Conservation (phyloP, 2,888 invertebrate genomes). For the Timema cristinae region DNA sequence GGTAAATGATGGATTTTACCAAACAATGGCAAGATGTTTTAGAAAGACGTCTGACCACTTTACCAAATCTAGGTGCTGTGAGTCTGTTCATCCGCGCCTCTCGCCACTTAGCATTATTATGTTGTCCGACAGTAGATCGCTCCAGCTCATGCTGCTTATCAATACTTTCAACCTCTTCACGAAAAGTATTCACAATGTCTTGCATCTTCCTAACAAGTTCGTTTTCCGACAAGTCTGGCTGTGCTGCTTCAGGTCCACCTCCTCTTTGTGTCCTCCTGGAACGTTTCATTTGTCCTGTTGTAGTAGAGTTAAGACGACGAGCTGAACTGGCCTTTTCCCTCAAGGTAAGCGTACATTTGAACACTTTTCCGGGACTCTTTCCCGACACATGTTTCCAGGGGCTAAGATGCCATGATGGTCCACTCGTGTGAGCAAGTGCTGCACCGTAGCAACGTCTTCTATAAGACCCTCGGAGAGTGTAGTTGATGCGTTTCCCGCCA, state of each 20-base stretch:
- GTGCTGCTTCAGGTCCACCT: constrained; percentile 19
- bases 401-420: constrained; percentile 1
- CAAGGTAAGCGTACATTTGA: background rate
- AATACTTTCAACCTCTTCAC: background rate
- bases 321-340: background rate
- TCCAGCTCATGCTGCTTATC: constrained; percentile 8
- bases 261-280: background rate
- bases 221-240: constrained; percentile 16
- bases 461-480: background rate
- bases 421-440: constrained; percentile 4
- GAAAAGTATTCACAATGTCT: constrained; percentile 1
- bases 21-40: constrained; percentile 7
- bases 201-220: constrained; percentile 8
- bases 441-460: background rate
- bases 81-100: constrained; percentile 16
- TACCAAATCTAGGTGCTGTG: background rate
- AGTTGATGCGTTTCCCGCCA: background rate
- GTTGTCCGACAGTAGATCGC: background rate
- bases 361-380: constrained; percentile 4
- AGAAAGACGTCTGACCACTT: background rate
- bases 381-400: background rate
- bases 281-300: background rate
- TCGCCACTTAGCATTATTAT: background rate
- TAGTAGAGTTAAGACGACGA: background rate
- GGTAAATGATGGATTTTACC: background rate